These are phyloP conservation scores for Mythimna impura DNA, from an alignment of 2,888 invertebrate genomes.

Conservation along the genomic window DNA sequence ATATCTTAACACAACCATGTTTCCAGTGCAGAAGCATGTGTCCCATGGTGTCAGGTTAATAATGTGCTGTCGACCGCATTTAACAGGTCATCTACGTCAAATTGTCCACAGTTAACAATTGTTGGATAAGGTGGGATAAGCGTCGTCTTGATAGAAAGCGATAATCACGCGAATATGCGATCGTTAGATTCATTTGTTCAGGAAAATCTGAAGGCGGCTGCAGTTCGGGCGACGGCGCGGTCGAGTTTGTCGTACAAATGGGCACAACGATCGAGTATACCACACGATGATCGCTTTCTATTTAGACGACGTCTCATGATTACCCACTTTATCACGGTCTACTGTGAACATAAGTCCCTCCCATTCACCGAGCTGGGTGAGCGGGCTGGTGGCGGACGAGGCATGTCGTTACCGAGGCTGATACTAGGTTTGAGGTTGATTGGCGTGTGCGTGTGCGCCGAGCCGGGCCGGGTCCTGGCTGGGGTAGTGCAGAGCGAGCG, in stretches of 20 bases:
- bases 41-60: background rate
- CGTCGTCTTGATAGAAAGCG: background rate
- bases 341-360: conserved; percentile 1
- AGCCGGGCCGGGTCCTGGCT: conserved; percentile 98
- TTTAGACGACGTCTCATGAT: background rate
- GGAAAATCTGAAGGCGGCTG: background rate
- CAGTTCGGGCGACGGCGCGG: background rate
- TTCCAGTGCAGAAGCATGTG: background rate
- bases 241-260: background rate
- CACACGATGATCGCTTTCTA: background rate
- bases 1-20: background rate
- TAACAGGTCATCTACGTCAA: background rate
- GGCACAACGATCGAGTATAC: background rate
- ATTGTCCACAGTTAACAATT: background rate
- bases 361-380: conserved; percentile 2
- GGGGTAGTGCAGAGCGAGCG: conserved; percentile 96
- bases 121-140: conserved; percentile 2
- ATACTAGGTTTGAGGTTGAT: conserved; percentile 80
- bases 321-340: conserved; percentile 1
- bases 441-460: conserved; percentile 92
- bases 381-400: background rate
- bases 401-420: background rate
- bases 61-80: background rate
- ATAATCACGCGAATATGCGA: background rate
- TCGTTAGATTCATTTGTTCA: background rate